Conservation (phyloP, 2,797 vertebrate genomes). For the Phylloscopus collybita region DNA sequence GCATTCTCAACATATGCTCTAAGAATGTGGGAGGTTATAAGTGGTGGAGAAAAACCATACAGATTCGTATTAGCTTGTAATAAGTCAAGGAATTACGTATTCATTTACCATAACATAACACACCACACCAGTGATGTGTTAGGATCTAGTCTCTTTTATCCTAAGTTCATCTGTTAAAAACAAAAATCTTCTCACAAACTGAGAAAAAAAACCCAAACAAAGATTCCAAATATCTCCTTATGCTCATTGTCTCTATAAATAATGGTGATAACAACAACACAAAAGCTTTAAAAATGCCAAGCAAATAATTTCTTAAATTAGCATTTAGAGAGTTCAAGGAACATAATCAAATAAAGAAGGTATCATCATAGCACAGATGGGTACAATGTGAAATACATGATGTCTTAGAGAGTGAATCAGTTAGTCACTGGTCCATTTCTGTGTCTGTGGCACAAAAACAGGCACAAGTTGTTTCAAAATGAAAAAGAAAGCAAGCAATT, state of each 20-base stretch:
- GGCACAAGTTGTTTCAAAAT: not conserved
- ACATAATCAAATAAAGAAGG: not conserved
- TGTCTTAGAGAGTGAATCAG: not conserved
- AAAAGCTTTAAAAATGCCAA: not conserved
- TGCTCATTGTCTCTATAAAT: not conserved
- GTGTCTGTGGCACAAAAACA: not conserved
- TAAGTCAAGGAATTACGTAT: not conserved
- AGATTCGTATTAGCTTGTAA: not conserved
- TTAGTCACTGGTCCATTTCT: not conserved
- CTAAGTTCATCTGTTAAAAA: not conserved
- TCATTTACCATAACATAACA: not conserved
- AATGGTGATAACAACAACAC: not conserved
- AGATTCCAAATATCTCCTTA: not conserved
- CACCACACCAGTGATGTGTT: not conserved
- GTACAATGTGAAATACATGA: not conserved
- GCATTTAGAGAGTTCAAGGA: not conserved
- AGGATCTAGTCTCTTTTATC: not conserved
- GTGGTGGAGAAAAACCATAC: not conserved
- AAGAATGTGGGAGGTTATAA: not conserved
- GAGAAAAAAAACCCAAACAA: not conserved
- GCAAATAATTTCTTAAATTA: not conserved
- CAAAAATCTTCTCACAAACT: not conserved
- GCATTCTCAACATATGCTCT: not conserved
- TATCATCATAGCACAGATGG: not conserved
- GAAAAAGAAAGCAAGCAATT: not conserved